Base-by-base conservation (phyloP, 2,888 invertebrate species). In the Sipunculus nudus region DNA sequence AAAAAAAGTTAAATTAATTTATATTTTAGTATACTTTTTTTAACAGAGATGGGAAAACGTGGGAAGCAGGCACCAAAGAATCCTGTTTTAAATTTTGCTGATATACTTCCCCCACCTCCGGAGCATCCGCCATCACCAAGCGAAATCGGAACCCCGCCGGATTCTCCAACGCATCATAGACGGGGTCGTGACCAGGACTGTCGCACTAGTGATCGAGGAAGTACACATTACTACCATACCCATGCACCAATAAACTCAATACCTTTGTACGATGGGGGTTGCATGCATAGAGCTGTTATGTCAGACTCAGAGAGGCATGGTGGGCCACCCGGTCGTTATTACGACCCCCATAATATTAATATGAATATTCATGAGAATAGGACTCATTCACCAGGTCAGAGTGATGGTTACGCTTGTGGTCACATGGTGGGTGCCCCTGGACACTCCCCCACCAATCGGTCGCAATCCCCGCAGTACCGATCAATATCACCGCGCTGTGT, bases 111-210 rank as follows among this genome's bases (percentile, higher is more conserved):
- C 39, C 21, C 50, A 57, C 19, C 23, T n/a, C 23, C 40, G 16
- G 5, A 26, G 28, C 26, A 25, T 25, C 19, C 25, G 38, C 19
- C 29, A 35, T 21, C 32, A 31, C 23, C 25, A 32, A 10, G 50
- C 65, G 79, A 79, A 54, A 71, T 77, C 52, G 78, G 78, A 5
- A 75, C 79, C 4, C 77, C 78, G 6, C 68, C 75, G 8, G 78
- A 76, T 47, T 74, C 72, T n/a, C 67, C 73, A 6, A 59, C 58
- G 0, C 61, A 21, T 29, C n/a, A n/a, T 35, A 41, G 28, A 3
- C 26, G 38, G 3, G 31, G 45, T 10, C 26, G 29, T 3, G 53
- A 26, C 43, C 13, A 21, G 8, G 43, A 8, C 13, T 8, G 50
- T 21, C 50, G 35, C 50, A 35, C 31, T 23, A 50, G 50, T 38